Evolutionary conservation across 2,797 vertebrate genomes (phyloP).

Genomic region (Hydrophis major): DNA sequence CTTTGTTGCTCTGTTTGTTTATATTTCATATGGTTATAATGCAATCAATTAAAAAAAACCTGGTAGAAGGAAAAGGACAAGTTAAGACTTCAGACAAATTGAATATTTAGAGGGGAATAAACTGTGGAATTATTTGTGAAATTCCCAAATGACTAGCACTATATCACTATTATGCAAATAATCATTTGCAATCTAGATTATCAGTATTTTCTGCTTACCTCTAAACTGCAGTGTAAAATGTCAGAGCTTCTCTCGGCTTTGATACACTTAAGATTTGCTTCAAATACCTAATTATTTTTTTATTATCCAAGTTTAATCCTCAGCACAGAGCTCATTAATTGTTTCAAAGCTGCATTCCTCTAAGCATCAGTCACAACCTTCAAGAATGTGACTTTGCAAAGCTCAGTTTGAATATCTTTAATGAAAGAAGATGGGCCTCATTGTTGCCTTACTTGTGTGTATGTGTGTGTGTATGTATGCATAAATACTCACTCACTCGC

Average conservation of each 20-base stretch:
- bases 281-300: constrained; percentile 29
- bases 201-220: constrained; percentile 11
- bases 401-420: background rate
- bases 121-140: background rate
- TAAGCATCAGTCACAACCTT: constrained; percentile 19
- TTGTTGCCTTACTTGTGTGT: background rate
- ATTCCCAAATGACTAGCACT: background rate
- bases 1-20: background rate
- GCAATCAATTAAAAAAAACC: background rate
- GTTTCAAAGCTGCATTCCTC: constrained; percentile 25
- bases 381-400: background rate
- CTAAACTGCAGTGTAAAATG: constrained; percentile 44
- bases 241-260: background rate
- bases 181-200: background rate
- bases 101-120: background rate
- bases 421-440: background rate
- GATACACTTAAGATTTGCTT: constrained; percentile 23
- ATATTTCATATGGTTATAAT: background rate
- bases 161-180: constrained; percentile 2
- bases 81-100: background rate
- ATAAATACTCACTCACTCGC: background rate
- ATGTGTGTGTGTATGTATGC: no score
- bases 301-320: constrained; percentile 21
- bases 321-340: constrained; percentile 27
- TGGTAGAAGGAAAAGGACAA: background rate